Conservation (phyloP, 2,797 vertebrate species). For the Pangasius djambal region DNA sequence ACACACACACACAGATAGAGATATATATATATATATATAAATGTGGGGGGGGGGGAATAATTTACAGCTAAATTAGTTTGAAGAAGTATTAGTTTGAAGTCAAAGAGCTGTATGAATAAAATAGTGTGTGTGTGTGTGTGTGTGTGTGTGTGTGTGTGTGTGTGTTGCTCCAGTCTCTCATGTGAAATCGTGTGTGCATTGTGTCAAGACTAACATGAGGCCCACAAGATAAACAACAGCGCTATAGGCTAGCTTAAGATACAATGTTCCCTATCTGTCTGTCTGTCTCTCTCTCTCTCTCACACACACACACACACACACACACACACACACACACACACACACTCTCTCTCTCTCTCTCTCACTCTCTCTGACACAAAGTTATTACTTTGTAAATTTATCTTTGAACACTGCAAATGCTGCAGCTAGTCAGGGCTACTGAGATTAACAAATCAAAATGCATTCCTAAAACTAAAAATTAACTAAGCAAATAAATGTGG, state of each 20-base stretch:
- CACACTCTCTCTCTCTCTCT: no score
- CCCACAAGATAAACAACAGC: not conserved
- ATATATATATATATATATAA: no score
- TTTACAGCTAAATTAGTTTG: not conserved
- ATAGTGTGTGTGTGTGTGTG: not conserved
- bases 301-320: no score
- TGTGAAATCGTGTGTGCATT: constrained; percentile 25
- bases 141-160: not conserved
- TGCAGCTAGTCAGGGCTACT: not conserved
- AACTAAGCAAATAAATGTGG: not conserved
- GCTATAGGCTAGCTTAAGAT: constrained; percentile 11
- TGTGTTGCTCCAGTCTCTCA: not conserved
- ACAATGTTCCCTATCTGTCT: constrained; percentile 1
- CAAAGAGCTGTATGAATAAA: not conserved
- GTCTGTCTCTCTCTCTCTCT: not conserved
- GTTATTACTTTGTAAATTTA: not conserved
- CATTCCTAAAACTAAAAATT: not conserved
- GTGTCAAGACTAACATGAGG: constrained; percentile 28
- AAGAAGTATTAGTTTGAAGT: not conserved
- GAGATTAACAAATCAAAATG: not conserved
- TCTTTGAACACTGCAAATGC: not conserved
- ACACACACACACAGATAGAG: not conserved
- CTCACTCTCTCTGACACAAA: not conserved
- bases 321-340: no score
- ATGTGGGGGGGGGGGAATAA: not conserved